Evolutionary conservation across 2,888 invertebrate species (phyloP), one percentile per base, ranked within the genome.

Genomic region (Napeogenes sylphis): DNA sequence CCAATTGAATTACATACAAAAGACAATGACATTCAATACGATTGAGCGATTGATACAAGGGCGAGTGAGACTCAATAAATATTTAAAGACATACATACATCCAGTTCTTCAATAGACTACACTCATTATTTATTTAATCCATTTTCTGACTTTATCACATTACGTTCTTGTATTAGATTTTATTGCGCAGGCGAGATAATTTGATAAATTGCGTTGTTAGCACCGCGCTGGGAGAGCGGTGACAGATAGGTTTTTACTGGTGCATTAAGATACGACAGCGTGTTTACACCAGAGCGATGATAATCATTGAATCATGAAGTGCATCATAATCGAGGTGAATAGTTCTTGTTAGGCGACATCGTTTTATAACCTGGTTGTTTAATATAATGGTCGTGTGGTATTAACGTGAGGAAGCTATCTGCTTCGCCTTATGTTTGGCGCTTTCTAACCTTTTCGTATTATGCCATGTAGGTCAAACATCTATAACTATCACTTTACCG

Each of bases 21-120:
- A 74, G 74, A 77, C 75, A 79, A 79, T 79, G 76, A 74, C 75
- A 80, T 78, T 21, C 76, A 75, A 76, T 75, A 75, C 68, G 66
- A 70, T 72, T 75, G 70, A 69, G 61, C 68, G 71, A 73, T 71
- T 63, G 64, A 33, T 60, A 55, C 62, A 81, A 78, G 81, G 77
- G 21, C 21, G 21, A 21, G 21, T 21, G 21, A 21, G 21, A 21
- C 21, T 21, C 21, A 21, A 21, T 21, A 1, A 21, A 21, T 21
- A 21, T 21, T 21, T 21, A 21, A 21, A 21, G 21, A 21, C 21
- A 21, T 21, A 21, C 21, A 21, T 21, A 21, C 21, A 21, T 21
- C 21, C 21, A 21, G 1, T 68, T 70, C 65, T 69, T 70, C 62
- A 65, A 62, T 67, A 69, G 71, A 21, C 21, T 68, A 70, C 57